These are phyloP conservation scores for Prorops nasuta DNA, from an alignment of 1,140 invertebrate genomes.

Conservation along the genomic window DNA sequence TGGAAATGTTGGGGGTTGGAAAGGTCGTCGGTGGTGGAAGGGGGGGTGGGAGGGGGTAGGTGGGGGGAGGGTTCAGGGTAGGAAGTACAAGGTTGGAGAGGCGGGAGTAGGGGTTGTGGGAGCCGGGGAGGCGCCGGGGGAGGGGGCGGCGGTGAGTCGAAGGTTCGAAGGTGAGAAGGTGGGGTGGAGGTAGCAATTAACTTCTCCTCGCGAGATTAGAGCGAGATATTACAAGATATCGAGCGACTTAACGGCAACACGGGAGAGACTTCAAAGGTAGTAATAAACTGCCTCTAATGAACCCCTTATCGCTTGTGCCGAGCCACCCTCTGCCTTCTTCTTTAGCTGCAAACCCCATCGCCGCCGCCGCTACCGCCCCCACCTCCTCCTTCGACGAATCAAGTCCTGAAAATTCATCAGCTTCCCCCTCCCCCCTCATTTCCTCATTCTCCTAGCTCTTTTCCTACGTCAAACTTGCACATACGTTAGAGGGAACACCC, in stretches of 20 bases:
- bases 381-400: constrained; percentile 17
- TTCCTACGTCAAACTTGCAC: too few relatives aligned
- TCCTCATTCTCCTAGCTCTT: constrained; percentile 12
- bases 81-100: not conserved
- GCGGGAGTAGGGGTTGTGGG: constrained; percentile 2
- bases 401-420: constrained; percentile 23
- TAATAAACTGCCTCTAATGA: constrained; percentile 59
- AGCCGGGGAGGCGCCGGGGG: constrained; percentile 7
- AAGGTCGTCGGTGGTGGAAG: too few relatives aligned
- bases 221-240: constrained; percentile 59
- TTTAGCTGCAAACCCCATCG: not conserved
- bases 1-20: too few relatives aligned
- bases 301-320: constrained; percentile 56
- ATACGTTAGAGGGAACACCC: too few relatives aligned
- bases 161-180: constrained; percentile 31
- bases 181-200: constrained; percentile 55
- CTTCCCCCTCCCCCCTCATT: constrained; percentile 12
- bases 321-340: constrained; percentile 28
- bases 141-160: constrained; percentile 35
- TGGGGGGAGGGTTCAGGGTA: not conserved
- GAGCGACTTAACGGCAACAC: constrained; percentile 58
- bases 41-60: not conserved
- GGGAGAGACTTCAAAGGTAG: constrained; percentile 58
- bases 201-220: constrained; percentile 58
- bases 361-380: constrained; percentile 10